Evolutionary conservation across 2,797 vertebrate species (phyloP).

Genomic region (Ceyx erithaca): DNA sequence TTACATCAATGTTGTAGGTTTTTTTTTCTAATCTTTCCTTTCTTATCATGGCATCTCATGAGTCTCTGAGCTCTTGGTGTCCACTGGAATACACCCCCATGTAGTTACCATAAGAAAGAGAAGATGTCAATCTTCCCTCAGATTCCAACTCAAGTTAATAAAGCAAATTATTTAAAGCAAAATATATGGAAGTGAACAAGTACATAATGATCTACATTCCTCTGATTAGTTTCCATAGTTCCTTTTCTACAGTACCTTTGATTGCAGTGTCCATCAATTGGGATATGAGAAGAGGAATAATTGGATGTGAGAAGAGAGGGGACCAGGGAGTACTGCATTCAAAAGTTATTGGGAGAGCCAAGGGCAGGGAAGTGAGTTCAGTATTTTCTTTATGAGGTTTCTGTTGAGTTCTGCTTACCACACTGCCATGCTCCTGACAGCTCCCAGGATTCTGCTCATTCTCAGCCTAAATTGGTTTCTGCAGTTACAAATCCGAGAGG

Average conservation of each 20-base stretch:
- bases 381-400: conserved; percentile 19
- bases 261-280: not conserved
- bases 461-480: conserved; percentile 50
- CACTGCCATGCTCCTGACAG: not conserved
- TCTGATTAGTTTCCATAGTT: not conserved
- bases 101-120: not conserved
- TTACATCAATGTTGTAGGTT: not conserved
- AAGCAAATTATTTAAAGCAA: not conserved
- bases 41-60: not conserved
- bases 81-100: not conserved
- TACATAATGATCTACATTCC: not conserved
- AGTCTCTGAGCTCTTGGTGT: not conserved
- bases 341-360: not conserved
- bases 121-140: not conserved
- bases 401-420: not conserved
- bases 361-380: not conserved
- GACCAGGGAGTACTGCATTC: not conserved
- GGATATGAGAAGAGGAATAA: not conserved
- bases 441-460: conserved; percentile 30
- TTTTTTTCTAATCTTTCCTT: not conserved
- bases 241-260: not conserved
- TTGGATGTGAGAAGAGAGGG: not conserved
- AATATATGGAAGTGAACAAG: not conserved
- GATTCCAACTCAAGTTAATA: not conserved
- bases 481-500: conserved; percentile 34